Evolutionary conservation across 2,797 vertebrate species (phyloP), one percentile per base, ranked within the genome.

Genomic region (Sebastes diaconus): DNA sequence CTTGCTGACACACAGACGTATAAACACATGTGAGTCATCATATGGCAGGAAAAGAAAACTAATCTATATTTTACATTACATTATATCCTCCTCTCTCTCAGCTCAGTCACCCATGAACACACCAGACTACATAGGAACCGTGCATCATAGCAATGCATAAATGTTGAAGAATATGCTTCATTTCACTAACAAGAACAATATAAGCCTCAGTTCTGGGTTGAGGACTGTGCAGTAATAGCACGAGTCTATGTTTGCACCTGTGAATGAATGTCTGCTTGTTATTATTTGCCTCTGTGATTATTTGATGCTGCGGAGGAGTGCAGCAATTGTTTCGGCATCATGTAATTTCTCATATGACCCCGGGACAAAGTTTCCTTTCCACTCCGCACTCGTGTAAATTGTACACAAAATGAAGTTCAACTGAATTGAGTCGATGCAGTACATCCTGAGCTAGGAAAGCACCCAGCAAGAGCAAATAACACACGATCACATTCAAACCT

Each of bases 51-150:
- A 57, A 73, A 80, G 50, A 68, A 78, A 80, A 81, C 55, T 6
- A 54, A 89, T 86, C 25, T 77, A 64, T 74, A 83, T 80, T 80
- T 88, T 42, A 83, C 66, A 79, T 78, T 50, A 79, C 39, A 86
- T 87, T 77, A 71, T 72, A 25, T 70, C 8, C n/a, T 68, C 61
- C 34, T 63, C 58, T 72, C 61, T 75, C 20, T 70, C 64, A 75
- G 69, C 61, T 78, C 75, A 72, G 46, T 65, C 63, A 71, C 58
- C 58, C 78, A 42, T 77, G 57, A 77, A 77, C 30, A 71, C 30
- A 77, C 5, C 65, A 22, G 11, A 36, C 14, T 52, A 73, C 46
- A 68, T 22, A 18, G 18, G 50, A 74, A 50, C 72, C 59, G 6
- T 25, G 54, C 32, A 77, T 84, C 34, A 76, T 54, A 60, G 7